A percentile compares a stretch with the other conserved stretches of the same genome.
Evolutionary conservation across 2,797 vertebrate genomes (phyloP).

Genomic region (Nothura maculosa): DNA sequence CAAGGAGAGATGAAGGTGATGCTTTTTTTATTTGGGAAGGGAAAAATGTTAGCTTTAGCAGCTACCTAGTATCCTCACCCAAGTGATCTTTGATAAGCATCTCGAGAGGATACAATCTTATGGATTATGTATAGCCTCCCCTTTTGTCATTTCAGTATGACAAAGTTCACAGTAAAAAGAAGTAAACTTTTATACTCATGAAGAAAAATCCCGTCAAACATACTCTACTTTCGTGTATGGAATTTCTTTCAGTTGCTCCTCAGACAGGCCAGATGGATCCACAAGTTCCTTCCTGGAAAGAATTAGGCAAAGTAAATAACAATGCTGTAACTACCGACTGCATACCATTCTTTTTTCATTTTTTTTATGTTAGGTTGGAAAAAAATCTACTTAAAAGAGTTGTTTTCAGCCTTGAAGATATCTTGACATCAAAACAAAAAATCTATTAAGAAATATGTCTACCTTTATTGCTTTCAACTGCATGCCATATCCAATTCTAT

Average conservation of each 20-base stretch:
- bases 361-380: background rate
- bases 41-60: background rate
- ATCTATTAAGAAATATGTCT: background rate
- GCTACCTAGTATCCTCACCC: background rate
- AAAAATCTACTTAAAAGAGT: background rate
- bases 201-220: slow-evolving; percentile 65
- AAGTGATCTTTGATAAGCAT: background rate
- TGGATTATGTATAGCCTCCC: background rate
- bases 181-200: background rate
- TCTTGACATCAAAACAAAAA: background rate
- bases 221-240: slow-evolving; percentile 93
- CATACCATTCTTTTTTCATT: background rate
- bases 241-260: slow-evolving; percentile 91
- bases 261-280: slow-evolving; percentile 88
- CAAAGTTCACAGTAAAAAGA: background rate
- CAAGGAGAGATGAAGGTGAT: background rate
- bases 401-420: background rate
- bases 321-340: background rate
- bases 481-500: background rate
- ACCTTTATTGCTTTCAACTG: slow-evolving; percentile 3
- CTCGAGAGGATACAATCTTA: background rate
- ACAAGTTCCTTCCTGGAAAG: slow-evolving; percentile 88
- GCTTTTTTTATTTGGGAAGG: background rate
- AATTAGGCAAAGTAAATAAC: slow-evolving; percentile 25
- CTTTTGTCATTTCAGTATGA: background rate